Evolutionary conservation across 2,113 vertebrate species (phyloP), one percentile per base, ranked within the genome.

Genomic region (Arenaria interpres): DNA sequence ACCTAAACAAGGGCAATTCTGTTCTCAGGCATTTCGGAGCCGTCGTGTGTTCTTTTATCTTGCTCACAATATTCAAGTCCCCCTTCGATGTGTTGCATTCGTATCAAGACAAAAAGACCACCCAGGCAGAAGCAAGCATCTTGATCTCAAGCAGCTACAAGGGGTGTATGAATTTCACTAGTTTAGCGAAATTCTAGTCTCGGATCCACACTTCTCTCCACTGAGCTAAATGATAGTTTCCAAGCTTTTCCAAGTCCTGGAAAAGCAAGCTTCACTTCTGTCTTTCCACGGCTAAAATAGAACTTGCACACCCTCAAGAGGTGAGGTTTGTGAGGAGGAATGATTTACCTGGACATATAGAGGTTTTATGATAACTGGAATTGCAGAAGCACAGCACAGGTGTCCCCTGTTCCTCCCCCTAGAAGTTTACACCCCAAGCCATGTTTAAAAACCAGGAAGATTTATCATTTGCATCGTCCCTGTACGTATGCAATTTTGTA

Each of bases 271-370:
- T 62, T 39, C 28, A 33, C 16, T 30, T 28, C 41, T 23, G 8
- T 12, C 66, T 39, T 46, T 67, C 46, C 46, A 14, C 16, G 39
- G 46, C 23, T 56, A 23, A 67, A 46, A 24, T 0, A 27, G 30
- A 35, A 19, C 9, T 53, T 19, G 16, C 21, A 15, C 30, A 13
- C 19, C 14, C 46, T 45, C 32, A 24, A 10, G 43, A 24, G 23
- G 24, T 7, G 23, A 64, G 24, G 17, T 20, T 22, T 45, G 41
- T 7, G 35, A 51, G 39, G 6, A 75, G 19, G 10, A 68, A 74
- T 0, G 5, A 25, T 41, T 69, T 32, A 7, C 12, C 16, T 54
- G 41, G 14, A 12, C 28, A 19, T 3, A 39, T 1, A 0, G 10
- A 56, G 30, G 19, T 45, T 77, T 63, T 35, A 30, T 0, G 0